phyloP scores from a whole-genome alignment of 2,888 invertebrate species.

The Drosophila kuntzei region DNA sequence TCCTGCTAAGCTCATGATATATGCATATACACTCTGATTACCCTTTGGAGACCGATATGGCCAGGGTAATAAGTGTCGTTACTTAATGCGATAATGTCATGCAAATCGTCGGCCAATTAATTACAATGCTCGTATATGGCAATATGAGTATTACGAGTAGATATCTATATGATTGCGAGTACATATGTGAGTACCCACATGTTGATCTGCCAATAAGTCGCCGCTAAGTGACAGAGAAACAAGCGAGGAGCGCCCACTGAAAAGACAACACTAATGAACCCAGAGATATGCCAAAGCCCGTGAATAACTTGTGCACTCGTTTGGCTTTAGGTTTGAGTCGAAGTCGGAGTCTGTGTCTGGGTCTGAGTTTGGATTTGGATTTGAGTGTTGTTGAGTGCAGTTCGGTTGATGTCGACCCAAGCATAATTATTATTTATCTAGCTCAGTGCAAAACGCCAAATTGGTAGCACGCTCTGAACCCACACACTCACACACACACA shows the following conservation, averaged over 20 bases:
- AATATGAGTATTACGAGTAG: conserved; percentile 11
- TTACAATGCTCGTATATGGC: conserved; percentile 43
- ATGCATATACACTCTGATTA: conserved; percentile 9
- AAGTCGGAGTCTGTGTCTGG: neutral
- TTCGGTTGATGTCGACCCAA: conserved; percentile 60
- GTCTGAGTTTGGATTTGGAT: conserved; percentile 5
- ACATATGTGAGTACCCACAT: conserved; percentile 55
- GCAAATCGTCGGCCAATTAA: conserved; percentile 72
- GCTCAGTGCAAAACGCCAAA: conserved; percentile 70
- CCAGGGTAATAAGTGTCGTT: conserved; percentile 43
- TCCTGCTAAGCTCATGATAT: conserved; percentile 25
- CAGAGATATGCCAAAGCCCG: conserved; percentile 68
- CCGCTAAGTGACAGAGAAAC: conserved; percentile 58
- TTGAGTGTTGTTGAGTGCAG: conserved; percentile 41
- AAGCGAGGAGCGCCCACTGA: conserved; percentile 66
- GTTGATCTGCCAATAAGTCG: conserved; percentile 71
- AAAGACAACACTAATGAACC: conserved; percentile 73
- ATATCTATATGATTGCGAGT: conserved; percentile 31
- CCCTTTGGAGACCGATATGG: conserved; percentile 20
- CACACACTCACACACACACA: conserved; percentile 51
- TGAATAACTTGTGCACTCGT: conserved; percentile 68
- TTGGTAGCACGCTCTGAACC: conserved; percentile 76
- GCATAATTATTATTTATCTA: conserved; percentile 79
- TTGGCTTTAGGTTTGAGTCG: conserved; percentile 15
- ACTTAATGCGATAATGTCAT: conserved; percentile 59